Percentiles rank a stretch among this genome's conserved stretches.
phyloP scores from a whole-genome alignment of 1,140 invertebrate genomes.

The Thaumatotibia leucotreta region DNA sequence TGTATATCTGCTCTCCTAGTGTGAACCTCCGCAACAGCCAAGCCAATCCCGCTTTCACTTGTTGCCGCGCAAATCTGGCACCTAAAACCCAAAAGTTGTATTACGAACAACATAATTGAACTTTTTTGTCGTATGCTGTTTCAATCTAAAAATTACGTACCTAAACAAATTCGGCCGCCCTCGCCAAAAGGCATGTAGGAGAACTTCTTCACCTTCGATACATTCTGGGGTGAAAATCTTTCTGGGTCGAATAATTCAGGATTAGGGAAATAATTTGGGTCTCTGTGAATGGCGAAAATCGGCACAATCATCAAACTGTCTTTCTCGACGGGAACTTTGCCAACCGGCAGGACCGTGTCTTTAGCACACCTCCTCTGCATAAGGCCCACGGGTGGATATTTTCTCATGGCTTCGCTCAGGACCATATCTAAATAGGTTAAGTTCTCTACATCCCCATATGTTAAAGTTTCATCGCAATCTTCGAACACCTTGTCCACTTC shows the following conservation, averaged over 20 bases:
- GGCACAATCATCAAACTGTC: constrained; percentile 76
- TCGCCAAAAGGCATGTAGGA: constrained; percentile 83
- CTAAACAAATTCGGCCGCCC: constrained; percentile 83
- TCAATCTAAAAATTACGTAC: constrained; percentile 33
- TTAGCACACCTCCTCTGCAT: constrained; percentile 62
- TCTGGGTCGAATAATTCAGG: constrained; percentile 80
- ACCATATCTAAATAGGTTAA: constrained; percentile 75
- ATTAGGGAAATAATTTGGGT: constrained; percentile 76
- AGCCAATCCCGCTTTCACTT: constrained; percentile 63
- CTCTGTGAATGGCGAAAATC: constrained; percentile 78
- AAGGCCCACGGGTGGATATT: constrained; percentile 67
- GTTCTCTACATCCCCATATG: constrained; percentile 56
- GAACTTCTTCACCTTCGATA: constrained; percentile 65
- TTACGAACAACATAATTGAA: neutral
- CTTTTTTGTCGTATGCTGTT: neutral
- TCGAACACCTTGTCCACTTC: constrained; percentile 61
- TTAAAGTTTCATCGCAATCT: constrained; percentile 41
- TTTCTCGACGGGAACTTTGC: constrained; percentile 58
- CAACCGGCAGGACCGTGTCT: constrained; percentile 64
- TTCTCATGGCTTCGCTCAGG: constrained; percentile 59
- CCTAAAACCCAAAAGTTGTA: constrained; percentile 36
- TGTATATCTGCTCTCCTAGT: constrained; percentile 27
- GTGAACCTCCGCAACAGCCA: constrained; percentile 52
- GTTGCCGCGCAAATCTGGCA: constrained; percentile 71
- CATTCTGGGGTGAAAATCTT: constrained; percentile 74